A percentile compares a stretch with the other conserved stretches of the same genome.
phyloP scores from a whole-genome alignment of 2,888 invertebrate genomes.

The Sisyra terminalis region DNA sequence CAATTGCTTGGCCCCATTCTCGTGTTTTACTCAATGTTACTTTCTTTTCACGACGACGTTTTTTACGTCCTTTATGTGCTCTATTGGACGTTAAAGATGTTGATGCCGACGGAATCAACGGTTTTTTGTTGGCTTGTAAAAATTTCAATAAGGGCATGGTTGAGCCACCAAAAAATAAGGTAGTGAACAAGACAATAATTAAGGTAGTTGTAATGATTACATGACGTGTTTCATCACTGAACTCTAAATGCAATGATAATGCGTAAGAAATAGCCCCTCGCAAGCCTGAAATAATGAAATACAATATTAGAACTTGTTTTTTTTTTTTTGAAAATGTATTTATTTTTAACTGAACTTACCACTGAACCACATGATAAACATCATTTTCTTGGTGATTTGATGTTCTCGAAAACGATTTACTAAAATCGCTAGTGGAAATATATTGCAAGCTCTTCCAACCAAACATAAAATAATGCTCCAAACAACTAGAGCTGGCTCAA shows the following conservation, averaged over 20 bases:
- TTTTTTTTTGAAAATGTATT: no score
- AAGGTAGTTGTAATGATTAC: slow-evolving; percentile 96
- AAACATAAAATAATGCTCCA: slow-evolving; percentile 90
- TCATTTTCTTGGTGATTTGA: slow-evolving; percentile 95
- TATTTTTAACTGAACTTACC: slow-evolving; percentile 31
- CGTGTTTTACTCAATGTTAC: slow-evolving; percentile 93
- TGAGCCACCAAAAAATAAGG: slow-evolving; percentile 87
- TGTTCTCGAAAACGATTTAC: slow-evolving; percentile 95
- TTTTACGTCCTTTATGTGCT: slow-evolving; percentile 23
- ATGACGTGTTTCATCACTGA: slow-evolving; percentile 85
- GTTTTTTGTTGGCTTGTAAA: slow-evolving; percentile 51
- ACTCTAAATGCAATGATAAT: slow-evolving; percentile 83
- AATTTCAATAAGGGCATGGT: slow-evolving; percentile 95
- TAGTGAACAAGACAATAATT: slow-evolving; percentile 94
- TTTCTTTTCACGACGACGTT: slow-evolving; percentile 50
- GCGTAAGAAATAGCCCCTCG: slow-evolving; percentile 98
- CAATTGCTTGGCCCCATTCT: slow-evolving; percentile 92
- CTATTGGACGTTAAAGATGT: slow-evolving; percentile 9
- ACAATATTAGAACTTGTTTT: no score
- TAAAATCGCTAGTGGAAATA: slow-evolving; percentile 84
- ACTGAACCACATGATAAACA: slow-evolving; percentile 99
- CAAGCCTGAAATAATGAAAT: slow-evolving; percentile 47
- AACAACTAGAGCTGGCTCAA: slow-evolving; percentile 79
- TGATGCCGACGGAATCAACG: slow-evolving; percentile 11
- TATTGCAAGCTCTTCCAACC: slow-evolving; percentile 88